Evolutionary conservation across 2,113 vertebrate species (phyloP), one percentile per base, ranked within the genome.

Genomic region (Corythoichthys intestinalis): DNA sequence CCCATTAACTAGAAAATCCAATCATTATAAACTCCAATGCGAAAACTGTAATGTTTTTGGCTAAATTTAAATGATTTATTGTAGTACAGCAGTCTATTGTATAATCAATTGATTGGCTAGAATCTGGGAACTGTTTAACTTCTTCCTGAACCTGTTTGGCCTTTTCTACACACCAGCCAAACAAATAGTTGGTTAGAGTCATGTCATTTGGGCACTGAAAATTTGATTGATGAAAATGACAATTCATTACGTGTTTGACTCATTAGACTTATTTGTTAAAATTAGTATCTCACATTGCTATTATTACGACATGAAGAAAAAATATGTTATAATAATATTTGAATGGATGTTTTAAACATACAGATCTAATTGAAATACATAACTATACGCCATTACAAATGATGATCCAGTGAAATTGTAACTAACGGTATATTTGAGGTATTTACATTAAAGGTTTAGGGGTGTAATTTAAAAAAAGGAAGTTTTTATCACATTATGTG

Each of bases 1-100:
- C 52, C 6, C 49, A 66, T 62, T 49, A 44, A 63, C 14, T 50
- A 56, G 60, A 39, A 63, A 14, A 57, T 44, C 52, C 34, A 65
- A 8, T 34, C 48, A 34, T 47, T 35, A 54, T 12, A 38, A 62
- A 62, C 44, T 10, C 17, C 39, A 44, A 44, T 44, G 8, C 20
- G 59, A 62, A 62, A 62, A 62, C 39, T 44, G n/a, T 44, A 41
- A 44, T 10, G 39, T 20, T 44, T 62, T 41, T 20, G 60, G 15
- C 17, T n/a, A 9, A 61, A 61, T 44, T 61, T 20, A 61, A 10
- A 41, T n/a, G 38, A 61, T 20, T 39, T 39, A 60, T 17, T 38
- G 57, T 2, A 38, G 35, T 34, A 58, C 28, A 58, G 56, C 34
- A 35, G 56, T 37, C 35, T 2, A 14, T 13, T 59, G 57, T 41